Percentiles rank a stretch among this genome's conserved stretches.
phyloP scores from a whole-genome alignment of 1,140 invertebrate genomes.

The Anastrepha ludens region DNA sequence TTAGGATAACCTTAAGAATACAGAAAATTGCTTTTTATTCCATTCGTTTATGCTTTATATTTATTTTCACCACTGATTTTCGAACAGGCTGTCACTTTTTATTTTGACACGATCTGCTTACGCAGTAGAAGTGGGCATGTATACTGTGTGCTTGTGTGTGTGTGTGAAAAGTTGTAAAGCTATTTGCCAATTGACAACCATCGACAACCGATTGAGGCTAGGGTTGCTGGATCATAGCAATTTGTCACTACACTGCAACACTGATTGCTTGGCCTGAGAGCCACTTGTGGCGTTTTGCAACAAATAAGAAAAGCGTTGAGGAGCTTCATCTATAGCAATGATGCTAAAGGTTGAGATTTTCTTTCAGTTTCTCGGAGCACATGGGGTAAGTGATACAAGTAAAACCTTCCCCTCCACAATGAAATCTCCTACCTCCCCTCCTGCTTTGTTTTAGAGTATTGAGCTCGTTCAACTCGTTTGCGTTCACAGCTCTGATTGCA shows the following conservation, averaged over 20 bases:
- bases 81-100: too few species aligned
- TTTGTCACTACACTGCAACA: background rate
- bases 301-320: background rate
- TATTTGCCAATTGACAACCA: background rate
- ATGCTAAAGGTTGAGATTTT: background rate
- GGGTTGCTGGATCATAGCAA: background rate
- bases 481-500: background rate
- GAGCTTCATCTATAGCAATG: background rate
- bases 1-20: too few species aligned
- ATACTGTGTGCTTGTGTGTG: too few species aligned
- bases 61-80: too few species aligned
- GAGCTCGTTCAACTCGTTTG: background rate
- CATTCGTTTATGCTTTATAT: too few species aligned
- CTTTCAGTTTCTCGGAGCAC: background rate
- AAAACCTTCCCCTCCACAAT: background rate
- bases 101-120: too few species aligned
- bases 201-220: slow-evolving; percentile 1
- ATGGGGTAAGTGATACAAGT: background rate
- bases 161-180: background rate
- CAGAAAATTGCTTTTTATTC: too few species aligned
- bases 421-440: background rate
- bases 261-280: background rate
- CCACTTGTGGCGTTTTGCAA: slow-evolving; percentile 1
- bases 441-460: background rate
- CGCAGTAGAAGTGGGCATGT: too few species aligned